phyloP scores from a whole-genome alignment of 2,888 invertebrate species.

The Acrobasis repandana region DNA sequence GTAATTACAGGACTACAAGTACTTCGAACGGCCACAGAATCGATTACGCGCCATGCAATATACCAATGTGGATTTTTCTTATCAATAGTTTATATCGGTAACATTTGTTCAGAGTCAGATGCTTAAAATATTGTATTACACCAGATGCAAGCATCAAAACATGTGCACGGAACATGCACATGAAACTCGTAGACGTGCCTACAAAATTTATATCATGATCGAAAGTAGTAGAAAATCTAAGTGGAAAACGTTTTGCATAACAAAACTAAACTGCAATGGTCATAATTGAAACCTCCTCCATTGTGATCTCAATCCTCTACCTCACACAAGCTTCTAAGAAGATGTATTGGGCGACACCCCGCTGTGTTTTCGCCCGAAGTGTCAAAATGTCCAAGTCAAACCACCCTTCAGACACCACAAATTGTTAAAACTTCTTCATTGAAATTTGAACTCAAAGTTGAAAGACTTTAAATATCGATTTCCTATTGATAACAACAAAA shows the following conservation, averaged over 20 bases:
- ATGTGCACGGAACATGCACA: background rate
- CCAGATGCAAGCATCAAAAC: too few species aligned
- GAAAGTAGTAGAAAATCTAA: background rate
- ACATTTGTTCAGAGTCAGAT: too few species aligned
- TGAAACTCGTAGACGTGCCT: background rate
- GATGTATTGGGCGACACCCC: constrained; percentile 67
- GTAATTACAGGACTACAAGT: too few species aligned
- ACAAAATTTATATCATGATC: background rate
- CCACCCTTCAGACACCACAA: constrained; percentile 55
- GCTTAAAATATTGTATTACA: too few species aligned
- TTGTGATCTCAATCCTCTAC: constrained; percentile 65
- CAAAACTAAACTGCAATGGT: constrained; percentile 28
- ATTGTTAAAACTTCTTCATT: constrained; percentile 21
- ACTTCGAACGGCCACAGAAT: too few species aligned
- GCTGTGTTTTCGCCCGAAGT: constrained; percentile 77
- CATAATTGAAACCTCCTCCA: constrained; percentile 65
- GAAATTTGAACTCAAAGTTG: constrained; percentile 21
- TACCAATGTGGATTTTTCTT: too few species aligned
- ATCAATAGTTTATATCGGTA: too few species aligned
- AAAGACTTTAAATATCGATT: constrained; percentile 24
- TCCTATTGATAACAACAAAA: constrained; percentile 13
- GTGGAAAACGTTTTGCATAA: background rate
- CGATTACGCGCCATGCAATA: too few species aligned
- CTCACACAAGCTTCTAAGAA: constrained; percentile 76
- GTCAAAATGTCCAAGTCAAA: constrained; percentile 76